A percentile compares a stretch with the other conserved stretches of the same genome.
Evolutionary conservation across 2,888 invertebrate species (phyloP).

Genomic region (Lithodes maja): DNA sequence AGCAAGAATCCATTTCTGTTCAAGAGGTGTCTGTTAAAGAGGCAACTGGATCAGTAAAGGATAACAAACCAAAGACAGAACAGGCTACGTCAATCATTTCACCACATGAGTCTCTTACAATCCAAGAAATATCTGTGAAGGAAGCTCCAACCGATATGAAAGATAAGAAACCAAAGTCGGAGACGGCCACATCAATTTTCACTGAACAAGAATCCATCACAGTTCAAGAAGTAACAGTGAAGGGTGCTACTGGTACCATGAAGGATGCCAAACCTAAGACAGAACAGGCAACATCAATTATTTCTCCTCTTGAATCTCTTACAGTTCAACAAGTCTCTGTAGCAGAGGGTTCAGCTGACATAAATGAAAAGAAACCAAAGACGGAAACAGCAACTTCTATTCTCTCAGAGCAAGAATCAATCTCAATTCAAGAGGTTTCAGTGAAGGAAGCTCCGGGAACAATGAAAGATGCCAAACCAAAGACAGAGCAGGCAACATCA

Average conservation of each 20-base stretch:
- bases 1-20: conserved; percentile 45
- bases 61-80: conserved; percentile 66
- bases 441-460: conserved; percentile 52
- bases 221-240: conserved; percentile 73
- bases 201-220: conserved; percentile 70
- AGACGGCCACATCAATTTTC: conserved; percentile 50
- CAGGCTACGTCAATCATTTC: conserved; percentile 66
- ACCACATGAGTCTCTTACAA: conserved; percentile 69
- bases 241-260: conserved; percentile 73
- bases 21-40: conserved; percentile 44
- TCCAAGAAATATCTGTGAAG: conserved; percentile 69
- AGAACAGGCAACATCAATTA: conserved; percentile 48
- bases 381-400: conserved; percentile 41
- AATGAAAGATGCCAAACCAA: conserved; percentile 35
- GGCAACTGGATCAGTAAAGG: conserved; percentile 33
- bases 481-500: conserved; percentile 39
- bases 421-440: conserved; percentile 72
- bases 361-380: conserved; percentile 46
- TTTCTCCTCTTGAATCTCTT: conserved; percentile 54
- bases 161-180: conserved; percentile 39
- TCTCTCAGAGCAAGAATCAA: conserved; percentile 57
- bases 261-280: conserved; percentile 69
- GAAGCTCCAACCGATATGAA: conserved; percentile 47
- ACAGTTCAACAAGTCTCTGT: conserved; percentile 49
- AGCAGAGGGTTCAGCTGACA: conserved; percentile 42